phyloP scores from a whole-genome alignment of 2,888 invertebrate genomes.

The Ctenicera cuprea region DNA sequence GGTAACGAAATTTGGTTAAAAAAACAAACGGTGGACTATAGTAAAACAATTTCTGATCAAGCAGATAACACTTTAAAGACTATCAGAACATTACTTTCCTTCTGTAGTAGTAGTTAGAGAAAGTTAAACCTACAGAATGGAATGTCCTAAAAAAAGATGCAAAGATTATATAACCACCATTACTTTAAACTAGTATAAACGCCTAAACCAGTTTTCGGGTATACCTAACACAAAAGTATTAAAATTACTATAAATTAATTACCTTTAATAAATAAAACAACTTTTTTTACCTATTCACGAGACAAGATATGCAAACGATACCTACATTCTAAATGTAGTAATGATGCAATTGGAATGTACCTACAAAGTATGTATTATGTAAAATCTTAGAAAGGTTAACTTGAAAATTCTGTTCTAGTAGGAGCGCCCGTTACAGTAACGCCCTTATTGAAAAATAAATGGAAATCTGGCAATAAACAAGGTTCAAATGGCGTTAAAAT shows the following conservation, averaged over 20 bases:
- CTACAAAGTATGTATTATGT: slow-evolving; percentile 1
- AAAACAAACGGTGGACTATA: too few species aligned
- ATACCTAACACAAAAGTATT: background rate
- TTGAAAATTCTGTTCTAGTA: slow-evolving; percentile 1
- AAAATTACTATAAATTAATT: background rate
- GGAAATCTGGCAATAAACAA: too few species aligned
- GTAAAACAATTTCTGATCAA: too few species aligned
- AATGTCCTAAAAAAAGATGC: slow-evolving; percentile 12
- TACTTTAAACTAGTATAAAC: background rate
- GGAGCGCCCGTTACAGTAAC: background rate
- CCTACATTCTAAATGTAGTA: slow-evolving; percentile 4
- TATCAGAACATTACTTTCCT: background rate
- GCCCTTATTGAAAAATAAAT: too few species aligned
- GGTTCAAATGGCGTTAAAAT: too few species aligned
- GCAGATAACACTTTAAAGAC: too few species aligned
- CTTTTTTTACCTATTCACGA: background rate
- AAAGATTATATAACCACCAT: slow-evolving; percentile 17
- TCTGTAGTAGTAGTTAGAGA: background rate
- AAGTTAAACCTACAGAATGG: slow-evolving; percentile 6
- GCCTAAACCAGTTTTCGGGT: slow-evolving; percentile 2
- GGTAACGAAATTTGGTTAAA: too few species aligned
- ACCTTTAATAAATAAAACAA: background rate
- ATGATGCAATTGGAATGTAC: slow-evolving; percentile 16
- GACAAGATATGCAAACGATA: background rate
- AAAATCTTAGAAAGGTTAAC: slow-evolving; percentile 1